phyloP scores from a whole-genome alignment of 2,113 vertebrate genomes.

The Rhinolophus ferrumequinum region DNA sequence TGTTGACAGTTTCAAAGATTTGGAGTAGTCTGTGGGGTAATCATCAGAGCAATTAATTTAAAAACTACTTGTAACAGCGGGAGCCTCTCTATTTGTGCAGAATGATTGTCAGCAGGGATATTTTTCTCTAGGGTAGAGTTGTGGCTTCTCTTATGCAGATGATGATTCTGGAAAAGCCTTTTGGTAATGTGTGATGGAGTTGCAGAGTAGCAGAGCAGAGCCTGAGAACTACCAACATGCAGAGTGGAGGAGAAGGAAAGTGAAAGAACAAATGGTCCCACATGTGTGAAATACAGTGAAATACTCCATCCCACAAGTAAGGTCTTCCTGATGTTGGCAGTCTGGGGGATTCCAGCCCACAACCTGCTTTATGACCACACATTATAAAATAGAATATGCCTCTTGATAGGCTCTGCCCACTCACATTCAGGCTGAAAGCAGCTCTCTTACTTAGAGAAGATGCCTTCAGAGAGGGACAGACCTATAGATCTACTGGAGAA shows the following conservation, averaged over 20 bases:
- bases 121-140: not conserved
- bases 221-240: not conserved
- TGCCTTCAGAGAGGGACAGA: not conserved
- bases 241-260: not conserved
- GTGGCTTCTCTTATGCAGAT: not conserved
- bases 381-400: not conserved
- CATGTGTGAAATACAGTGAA: not conserved
- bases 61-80: not conserved
- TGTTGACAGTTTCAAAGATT: slow-evolving; percentile 23
- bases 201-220: not conserved
- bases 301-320: not conserved
- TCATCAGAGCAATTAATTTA: slow-evolving; percentile 23
- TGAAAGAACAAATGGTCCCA: not conserved
- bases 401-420: not conserved
- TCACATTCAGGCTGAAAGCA: not conserved
- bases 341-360: not conserved
- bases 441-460: not conserved
- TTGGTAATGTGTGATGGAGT: not conserved
- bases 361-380: not conserved
- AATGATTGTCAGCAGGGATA: not conserved
- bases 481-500: not conserved
- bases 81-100: not conserved
- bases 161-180: not conserved
- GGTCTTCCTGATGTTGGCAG: not conserved
- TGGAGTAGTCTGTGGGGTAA: not conserved